Percentiles rank a stretch among this genome's conserved stretches.
Evolutionary conservation across 2,888 invertebrate species (phyloP).

Genomic region (Nomada hirtipes): DNA sequence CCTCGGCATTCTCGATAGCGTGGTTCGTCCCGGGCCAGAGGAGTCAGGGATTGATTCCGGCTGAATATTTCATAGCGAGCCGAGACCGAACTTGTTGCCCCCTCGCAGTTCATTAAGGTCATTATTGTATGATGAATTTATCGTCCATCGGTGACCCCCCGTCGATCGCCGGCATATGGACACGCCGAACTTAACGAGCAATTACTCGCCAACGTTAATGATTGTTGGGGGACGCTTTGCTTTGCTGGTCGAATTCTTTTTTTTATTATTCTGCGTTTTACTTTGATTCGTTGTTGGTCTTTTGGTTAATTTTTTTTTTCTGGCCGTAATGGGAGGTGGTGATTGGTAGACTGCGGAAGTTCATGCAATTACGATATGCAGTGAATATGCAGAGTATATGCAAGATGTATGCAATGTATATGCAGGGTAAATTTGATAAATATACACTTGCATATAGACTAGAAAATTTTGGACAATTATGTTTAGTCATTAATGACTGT

Average conservation of each 20-base stretch:
- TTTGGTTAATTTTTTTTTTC: not conserved
- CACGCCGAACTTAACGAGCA: conserved; percentile 71
- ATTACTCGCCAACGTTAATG: conserved; percentile 66
- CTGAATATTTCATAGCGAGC: conserved; percentile 82
- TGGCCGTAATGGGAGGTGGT: not conserved
- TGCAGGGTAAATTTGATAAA: no score
- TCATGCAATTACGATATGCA: no score
- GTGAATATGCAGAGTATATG: no score
- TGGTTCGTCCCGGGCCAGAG: conserved; percentile 67
- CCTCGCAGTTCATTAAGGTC: conserved; percentile 78
- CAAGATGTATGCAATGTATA: no score
- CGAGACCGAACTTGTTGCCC: conserved; percentile 77
- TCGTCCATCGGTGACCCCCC: conserved; percentile 65
- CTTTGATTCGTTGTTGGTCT: no score
- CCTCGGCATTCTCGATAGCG: conserved; percentile 37
- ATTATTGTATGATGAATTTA: conserved; percentile 79
- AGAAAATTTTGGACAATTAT: no score
- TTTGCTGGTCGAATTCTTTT: not conserved
- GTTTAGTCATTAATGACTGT: no score
- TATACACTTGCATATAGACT: no score
- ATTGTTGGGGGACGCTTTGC: conserved; percentile 33
- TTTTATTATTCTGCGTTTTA: no score
- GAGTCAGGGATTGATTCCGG: conserved; percentile 82
- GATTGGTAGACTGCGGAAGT: no score
- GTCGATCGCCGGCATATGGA: conserved; percentile 64